Percentiles rank a stretch among this genome's conserved stretches.
These are phyloP conservation scores for Xenopus laevis DNA, from an alignment of 2,113 vertebrate species.

Conservation along the genomic window DNA sequence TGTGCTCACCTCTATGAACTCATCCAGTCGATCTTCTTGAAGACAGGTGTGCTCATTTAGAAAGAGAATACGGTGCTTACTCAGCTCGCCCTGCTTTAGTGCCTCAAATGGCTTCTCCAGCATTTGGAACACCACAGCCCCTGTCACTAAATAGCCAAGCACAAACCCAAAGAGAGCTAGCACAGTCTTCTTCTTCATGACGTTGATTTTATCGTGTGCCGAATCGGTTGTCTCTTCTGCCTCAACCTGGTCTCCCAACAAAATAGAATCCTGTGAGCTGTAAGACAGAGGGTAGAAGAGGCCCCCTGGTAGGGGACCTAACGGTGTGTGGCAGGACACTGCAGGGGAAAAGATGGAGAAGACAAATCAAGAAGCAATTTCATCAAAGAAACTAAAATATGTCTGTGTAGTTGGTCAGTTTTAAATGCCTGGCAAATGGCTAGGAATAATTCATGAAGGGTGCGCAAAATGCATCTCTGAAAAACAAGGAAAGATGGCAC, in stretches of 20 bases:
- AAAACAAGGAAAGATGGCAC: too few species aligned
- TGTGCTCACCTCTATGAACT: constrained; percentile 70
- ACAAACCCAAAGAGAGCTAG: constrained; percentile 74
- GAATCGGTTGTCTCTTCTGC: not conserved
- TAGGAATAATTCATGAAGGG: too few species aligned
- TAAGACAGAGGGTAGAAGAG: constrained; percentile 48
- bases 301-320: not conserved
- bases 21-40: constrained; percentile 56
- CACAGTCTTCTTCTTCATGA: constrained; percentile 78
- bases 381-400: too few species aligned
- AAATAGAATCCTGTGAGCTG: constrained; percentile 64
- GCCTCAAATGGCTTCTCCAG: constrained; percentile 73
- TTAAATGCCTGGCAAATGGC: too few species aligned
- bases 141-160: constrained; percentile 78
- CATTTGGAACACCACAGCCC: constrained; percentile 77
- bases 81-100: constrained; percentile 58
- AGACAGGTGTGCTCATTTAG: constrained; percentile 71
- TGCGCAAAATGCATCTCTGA: too few species aligned
- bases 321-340: constrained; percentile 27
- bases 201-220: constrained; percentile 21
- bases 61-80: constrained; percentile 58
- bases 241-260: constrained; percentile 48
- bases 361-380: not conserved
- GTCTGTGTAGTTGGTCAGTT: too few species aligned
- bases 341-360: not conserved